Evolutionary conservation across 2,888 invertebrate genomes (phyloP).

Genomic region (Conops quadrifasciatus): DNA sequence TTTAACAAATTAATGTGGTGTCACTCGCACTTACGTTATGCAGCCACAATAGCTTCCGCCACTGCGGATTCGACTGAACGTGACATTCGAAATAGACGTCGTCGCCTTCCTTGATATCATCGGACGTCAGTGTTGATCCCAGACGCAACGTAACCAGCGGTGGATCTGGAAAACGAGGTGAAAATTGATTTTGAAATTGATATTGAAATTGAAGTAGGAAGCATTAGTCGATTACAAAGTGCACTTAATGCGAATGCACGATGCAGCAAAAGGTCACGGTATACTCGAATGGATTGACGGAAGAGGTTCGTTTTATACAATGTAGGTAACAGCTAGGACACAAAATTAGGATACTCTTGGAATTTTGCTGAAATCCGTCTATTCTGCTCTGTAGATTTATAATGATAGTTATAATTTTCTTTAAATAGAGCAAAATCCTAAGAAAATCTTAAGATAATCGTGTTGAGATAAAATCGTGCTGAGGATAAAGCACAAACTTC

Average conservation of each 20-base stretch:
- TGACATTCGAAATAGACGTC: slow-evolving; percentile 94
- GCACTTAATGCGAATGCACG: neutral
- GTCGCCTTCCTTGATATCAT: slow-evolving; percentile 91
- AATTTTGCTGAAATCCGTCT: no score
- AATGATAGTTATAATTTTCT: no score
- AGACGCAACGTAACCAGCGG: slow-evolving; percentile 83
- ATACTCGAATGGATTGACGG: neutral
- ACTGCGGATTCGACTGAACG: slow-evolving; percentile 86
- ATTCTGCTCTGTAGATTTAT: no score
- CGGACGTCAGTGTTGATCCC: slow-evolving; percentile 84
- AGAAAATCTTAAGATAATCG: no score
- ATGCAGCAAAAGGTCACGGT: neutral
- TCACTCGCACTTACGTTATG: slow-evolving; percentile 78
- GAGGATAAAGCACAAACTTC: no score
- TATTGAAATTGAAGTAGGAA: slow-evolving; percentile 9
- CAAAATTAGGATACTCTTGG: no score
- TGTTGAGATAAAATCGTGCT: no score
- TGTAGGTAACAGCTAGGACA: no score
- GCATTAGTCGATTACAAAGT: slow-evolving; percentile 15
- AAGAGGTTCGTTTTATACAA: no score
- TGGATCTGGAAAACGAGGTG: slow-evolving; percentile 72
- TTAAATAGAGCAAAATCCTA: no score
- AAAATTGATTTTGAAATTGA: slow-evolving; percentile 29
- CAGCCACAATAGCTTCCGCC: slow-evolving; percentile 85
- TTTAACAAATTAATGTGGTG: neutral